These are phyloP conservation scores for Fragum fragum DNA, from an alignment of 2,888 invertebrate genomes.

Conservation along the genomic window DNA sequence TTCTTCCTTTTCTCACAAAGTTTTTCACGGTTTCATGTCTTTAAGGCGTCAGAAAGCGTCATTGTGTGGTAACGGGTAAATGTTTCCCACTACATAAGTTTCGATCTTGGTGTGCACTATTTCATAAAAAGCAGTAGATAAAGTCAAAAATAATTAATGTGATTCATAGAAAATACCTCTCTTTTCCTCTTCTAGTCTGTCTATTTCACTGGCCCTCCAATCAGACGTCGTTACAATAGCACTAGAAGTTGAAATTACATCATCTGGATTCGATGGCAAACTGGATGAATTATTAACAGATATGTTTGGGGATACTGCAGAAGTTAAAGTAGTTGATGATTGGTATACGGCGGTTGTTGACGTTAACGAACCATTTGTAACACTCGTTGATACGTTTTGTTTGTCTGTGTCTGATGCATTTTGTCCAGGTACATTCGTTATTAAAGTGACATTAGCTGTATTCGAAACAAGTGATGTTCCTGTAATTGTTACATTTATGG, in stretches of 20 bases:
- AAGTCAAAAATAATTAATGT: too few relatives aligned
- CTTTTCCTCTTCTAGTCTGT: constrained; percentile 4
- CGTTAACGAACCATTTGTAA: background rate
- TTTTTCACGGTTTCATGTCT: too few relatives aligned
- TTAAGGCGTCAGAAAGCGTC: too few relatives aligned
- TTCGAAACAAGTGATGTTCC: background rate
- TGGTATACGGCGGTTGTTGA: background rate
- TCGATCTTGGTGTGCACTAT: too few relatives aligned
- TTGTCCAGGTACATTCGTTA: background rate
- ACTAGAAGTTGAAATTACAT: constrained; percentile 1
- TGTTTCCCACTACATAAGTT: too few relatives aligned
- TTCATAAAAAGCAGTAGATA: too few relatives aligned
- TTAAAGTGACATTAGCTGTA: background rate
- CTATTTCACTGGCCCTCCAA: constrained; percentile 1
- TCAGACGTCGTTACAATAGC: background rate
- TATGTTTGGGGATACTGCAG: background rate
- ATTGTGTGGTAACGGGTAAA: too few relatives aligned
- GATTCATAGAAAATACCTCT: too few relatives aligned
- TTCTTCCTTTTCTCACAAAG: too few relatives aligned
- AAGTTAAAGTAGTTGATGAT: background rate
- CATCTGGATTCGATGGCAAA: background rate
- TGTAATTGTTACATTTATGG: constrained; percentile 19
- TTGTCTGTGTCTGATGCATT: constrained; percentile 8
- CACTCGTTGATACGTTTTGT: constrained; percentile 2
- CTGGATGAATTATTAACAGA: background rate